A percentile compares a stretch with the other conserved stretches of the same genome.
Evolutionary conservation across 2,888 invertebrate genomes (phyloP).

Genomic region (Phortica magna): DNA sequence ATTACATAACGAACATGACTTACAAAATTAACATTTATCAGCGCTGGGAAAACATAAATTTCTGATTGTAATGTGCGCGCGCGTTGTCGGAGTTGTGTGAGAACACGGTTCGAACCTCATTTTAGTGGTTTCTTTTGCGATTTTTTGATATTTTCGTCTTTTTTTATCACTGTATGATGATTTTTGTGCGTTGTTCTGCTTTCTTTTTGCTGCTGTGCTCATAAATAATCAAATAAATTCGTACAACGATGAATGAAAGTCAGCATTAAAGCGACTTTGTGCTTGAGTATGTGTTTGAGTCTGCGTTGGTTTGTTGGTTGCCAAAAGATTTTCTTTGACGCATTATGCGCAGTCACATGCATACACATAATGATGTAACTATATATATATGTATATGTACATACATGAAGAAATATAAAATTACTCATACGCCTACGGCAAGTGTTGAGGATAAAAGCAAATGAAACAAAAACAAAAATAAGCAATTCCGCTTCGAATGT

Average conservation of each 20-base stretch:
- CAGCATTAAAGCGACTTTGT: not conserved
- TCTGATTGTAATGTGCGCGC: conserved; percentile 36
- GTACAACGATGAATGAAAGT: conserved; percentile 12
- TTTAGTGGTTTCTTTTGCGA: not conserved
- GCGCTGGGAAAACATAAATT: conserved; percentile 46
- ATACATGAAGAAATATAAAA: not conserved
- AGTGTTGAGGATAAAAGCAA: not conserved
- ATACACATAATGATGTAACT: conserved; percentile 16
- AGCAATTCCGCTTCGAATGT: conserved; percentile 11
- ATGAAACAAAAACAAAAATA: conserved; percentile 4
- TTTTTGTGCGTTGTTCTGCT: not conserved
- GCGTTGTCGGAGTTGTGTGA: conserved; percentile 36
- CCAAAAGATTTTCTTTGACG: conserved; percentile 61
- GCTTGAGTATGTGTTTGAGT: not conserved
- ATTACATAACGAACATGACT: conserved; percentile 39
- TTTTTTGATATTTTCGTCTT: not conserved
- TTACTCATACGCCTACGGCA: conserved; percentile 1
- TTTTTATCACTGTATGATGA: not conserved
- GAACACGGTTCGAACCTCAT: conserved; percentile 2
- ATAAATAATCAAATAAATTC: conserved; percentile 66
- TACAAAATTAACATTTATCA: conserved; percentile 57
- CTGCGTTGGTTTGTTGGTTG: conserved; percentile 14
- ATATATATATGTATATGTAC: conserved; percentile 2
- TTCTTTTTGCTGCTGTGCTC: conserved; percentile 39
- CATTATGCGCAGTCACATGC: conserved; percentile 33